Evolutionary conservation across 1,140 invertebrate genomes (phyloP), one percentile per base, ranked within the genome.

Genomic region (Meteorus sp.): DNA sequence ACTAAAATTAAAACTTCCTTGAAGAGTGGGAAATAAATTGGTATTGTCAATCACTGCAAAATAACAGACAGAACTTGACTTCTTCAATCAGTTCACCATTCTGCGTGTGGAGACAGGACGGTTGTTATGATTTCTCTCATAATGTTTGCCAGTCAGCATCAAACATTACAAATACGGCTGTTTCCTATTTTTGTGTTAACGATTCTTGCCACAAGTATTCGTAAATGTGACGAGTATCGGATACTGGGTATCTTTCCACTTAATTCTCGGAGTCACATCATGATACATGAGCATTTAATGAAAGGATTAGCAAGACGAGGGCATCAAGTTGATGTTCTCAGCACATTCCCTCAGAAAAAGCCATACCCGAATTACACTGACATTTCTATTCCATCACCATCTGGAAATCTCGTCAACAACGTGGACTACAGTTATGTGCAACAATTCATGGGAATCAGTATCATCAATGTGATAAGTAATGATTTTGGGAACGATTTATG

Each of bases 271-370:
- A 75, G 70, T 53, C 75, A 76, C 43, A 67, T 60, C n/a, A 53
- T 62, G 8, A 61, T 76, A 44, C 66, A 69, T 19, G 66, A 69
- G 9, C 57, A 63, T 1, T 5, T 76, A 4, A 64, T 70, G 35
- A 63, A 65, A 23, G 69, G 54, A 9, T 48, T 78, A 2, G 71
- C 70, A 0, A 23, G 55, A 6, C 51, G 57, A 7, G 75, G 72
- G 4, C 76, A 77, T 45, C 56, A 71, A 13, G 55, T 78, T 7
- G 67, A 67, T 8, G 55, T 75, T n/a, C 53, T 76, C 5, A 67
- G 63, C 1, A 52, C 63, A 3, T 71, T 66, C 43, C 65, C 68
- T 1, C 62, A 58, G 6, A 47, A 63, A 31, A 48, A 59, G 41
- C 48, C 17, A 6, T 7, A 50, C 67, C 39, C 60, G 0, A 76